Conservation (phyloP, 2,888 invertebrate genomes). For the Neocrepidodera transversa region DNA sequence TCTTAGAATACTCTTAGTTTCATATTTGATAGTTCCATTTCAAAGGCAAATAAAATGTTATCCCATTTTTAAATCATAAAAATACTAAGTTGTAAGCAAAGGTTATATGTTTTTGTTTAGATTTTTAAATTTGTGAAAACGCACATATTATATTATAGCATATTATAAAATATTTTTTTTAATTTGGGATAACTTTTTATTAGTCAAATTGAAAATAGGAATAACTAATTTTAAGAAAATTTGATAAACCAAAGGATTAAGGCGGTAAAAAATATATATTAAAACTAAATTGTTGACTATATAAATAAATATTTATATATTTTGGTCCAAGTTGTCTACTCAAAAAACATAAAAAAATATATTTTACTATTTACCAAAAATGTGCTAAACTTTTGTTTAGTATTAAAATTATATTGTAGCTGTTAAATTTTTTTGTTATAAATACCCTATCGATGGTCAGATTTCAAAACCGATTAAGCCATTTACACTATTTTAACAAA, state of each 20-base stretch:
- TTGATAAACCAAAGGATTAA: background rate
- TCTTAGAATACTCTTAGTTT: background rate
- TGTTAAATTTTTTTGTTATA: no score
- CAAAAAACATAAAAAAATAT: conserved; percentile 10
- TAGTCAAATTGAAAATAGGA: background rate
- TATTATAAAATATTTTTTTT: no score
- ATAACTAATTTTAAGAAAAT: background rate
- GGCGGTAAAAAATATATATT: conserved; percentile 4
- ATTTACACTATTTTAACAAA: no score
- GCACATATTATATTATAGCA: no score
- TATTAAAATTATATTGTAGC: conserved; percentile 5
- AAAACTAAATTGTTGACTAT: conserved; percentile 20
- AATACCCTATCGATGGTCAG: no score
- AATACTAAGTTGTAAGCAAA: background rate
- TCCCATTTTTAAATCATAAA: conserved; percentile 9
- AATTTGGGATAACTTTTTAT: conserved; percentile 10
- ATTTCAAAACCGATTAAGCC: no score
- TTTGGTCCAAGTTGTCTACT: conserved; percentile 30
- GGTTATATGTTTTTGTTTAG: background rate
- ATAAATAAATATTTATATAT: conserved; percentile 23
- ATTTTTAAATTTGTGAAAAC: no score
- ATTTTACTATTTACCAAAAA: conserved; percentile 4
- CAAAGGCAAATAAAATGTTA: background rate
- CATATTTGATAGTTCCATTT: background rate
- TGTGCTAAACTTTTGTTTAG: conserved; percentile 4